Conservation (phyloP, 2,797 vertebrate species). For the Tinamus major region DNA sequence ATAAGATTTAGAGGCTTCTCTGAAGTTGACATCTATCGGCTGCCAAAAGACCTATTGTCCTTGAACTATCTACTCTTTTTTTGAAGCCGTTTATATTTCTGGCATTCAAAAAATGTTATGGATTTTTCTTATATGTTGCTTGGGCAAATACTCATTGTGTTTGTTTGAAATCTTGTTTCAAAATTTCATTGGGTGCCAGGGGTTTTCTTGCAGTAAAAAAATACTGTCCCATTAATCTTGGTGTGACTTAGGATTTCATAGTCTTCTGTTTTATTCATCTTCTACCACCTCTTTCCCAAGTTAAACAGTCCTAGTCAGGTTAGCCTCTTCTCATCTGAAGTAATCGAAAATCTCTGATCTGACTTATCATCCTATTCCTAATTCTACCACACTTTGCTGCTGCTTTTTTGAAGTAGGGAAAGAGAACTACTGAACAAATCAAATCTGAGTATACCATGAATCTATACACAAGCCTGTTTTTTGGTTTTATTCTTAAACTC, state of each 20-base stretch:
- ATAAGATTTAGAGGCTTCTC: not conserved
- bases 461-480: not conserved
- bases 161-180: not conserved
- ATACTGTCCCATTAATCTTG: not conserved
- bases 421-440: not conserved
- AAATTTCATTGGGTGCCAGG: not conserved
- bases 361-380: not conserved
- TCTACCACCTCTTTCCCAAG: not conserved
- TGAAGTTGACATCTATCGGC: not conserved
- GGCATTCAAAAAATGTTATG: not conserved
- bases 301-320: not conserved
- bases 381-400: not conserved
- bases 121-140: not conserved
- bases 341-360: not conserved
- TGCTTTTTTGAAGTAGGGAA: not conserved
- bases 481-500: not conserved
- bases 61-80: not conserved
- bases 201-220: not conserved
- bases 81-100: not conserved
- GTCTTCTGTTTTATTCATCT: not conserved
- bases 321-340: not conserved
- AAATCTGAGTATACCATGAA: not conserved
- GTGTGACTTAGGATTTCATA: not conserved
- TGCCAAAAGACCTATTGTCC: not conserved
- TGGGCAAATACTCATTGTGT: not conserved